Percentiles rank a stretch among this genome's conserved stretches.
These are phyloP conservation scores for Heliothis peltigera DNA, from an alignment of 2,888 invertebrate species.

Conservation along the genomic window DNA sequence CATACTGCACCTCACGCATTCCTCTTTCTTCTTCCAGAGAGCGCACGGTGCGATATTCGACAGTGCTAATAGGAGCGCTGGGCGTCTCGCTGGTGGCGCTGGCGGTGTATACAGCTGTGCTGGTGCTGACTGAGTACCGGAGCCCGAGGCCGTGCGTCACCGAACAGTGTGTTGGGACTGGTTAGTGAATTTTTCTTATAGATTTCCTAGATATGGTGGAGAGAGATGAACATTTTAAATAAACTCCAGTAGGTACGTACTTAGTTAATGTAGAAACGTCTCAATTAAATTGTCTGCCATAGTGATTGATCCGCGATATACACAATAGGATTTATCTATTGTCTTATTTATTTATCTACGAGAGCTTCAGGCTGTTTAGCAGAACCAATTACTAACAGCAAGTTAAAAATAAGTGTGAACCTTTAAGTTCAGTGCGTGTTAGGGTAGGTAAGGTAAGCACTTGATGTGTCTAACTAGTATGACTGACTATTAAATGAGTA, in stretches of 20 bases:
- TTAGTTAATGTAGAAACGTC: too few relatives aligned
- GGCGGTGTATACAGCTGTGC: conserved; percentile 85
- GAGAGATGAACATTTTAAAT: too few relatives aligned
- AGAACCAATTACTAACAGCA: too few relatives aligned
- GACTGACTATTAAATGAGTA: background rate
- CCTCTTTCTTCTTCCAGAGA: conserved; percentile 73
- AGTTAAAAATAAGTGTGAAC: background rate
- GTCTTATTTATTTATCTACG: too few relatives aligned
- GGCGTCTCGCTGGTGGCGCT: conserved; percentile 86
- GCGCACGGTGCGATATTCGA: conserved; percentile 86
- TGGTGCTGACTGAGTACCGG: conserved; percentile 84
- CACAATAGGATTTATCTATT: too few relatives aligned
- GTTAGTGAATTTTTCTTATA: conserved; percentile 72
- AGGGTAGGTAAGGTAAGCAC: conserved; percentile 26
- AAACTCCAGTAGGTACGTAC: too few relatives aligned
- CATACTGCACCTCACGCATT: background rate
- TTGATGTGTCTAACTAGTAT: background rate
- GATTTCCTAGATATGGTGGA: too few relatives aligned
- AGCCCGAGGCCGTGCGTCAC: conserved; percentile 88
- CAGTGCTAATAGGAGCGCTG: conserved; percentile 86
- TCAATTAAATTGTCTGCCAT: too few relatives aligned
- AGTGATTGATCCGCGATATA: too few relatives aligned
- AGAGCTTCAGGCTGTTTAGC: too few relatives aligned
- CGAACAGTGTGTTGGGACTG: conserved; percentile 91
- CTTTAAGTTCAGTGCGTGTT: background rate